These are phyloP conservation scores for Neoarius graeffei DNA, from an alignment of 2,113 vertebrate species.

Conservation along the genomic window DNA sequence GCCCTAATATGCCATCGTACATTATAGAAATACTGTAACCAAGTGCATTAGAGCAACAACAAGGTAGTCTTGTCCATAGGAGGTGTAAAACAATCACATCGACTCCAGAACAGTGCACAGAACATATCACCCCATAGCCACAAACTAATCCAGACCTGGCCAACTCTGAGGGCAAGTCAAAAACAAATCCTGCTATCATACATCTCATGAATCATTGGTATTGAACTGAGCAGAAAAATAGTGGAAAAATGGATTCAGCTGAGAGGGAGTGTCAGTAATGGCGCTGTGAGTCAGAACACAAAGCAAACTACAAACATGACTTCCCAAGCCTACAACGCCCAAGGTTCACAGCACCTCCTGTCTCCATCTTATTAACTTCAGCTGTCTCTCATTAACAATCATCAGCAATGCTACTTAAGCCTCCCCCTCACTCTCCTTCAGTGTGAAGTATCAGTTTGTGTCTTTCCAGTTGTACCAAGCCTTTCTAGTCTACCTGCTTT, in stretches of 20 bases:
- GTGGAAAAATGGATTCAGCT: conserved; percentile 53
- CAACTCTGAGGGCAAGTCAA: conserved; percentile 13
- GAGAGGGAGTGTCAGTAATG: conserved; percentile 19
- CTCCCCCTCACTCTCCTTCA: too few relatives aligned
- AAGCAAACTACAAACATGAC: too few relatives aligned
- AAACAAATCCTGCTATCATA: conserved; percentile 38
- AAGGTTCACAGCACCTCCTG: too few relatives aligned
- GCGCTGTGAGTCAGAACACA: too few relatives aligned
- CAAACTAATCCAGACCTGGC: neutral
- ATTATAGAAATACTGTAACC: neutral
- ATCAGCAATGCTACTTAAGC: too few relatives aligned
- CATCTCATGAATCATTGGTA: conserved; percentile 52
- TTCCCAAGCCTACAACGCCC: too few relatives aligned
- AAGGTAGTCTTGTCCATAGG: neutral
- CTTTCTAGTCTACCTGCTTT: too few relatives aligned
- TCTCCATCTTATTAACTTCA: too few relatives aligned
- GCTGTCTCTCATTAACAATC: too few relatives aligned
- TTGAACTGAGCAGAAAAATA: conserved; percentile 20
- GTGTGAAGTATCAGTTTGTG: too few relatives aligned
- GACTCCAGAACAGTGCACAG: neutral
- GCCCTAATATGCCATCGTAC: too few relatives aligned
- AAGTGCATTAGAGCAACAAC: neutral
- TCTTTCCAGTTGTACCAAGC: too few relatives aligned
- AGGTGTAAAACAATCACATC: neutral
- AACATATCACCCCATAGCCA: neutral